Conservation (phyloP, 2,888 invertebrate genomes). For the Halictus quadricinctus region DNA sequence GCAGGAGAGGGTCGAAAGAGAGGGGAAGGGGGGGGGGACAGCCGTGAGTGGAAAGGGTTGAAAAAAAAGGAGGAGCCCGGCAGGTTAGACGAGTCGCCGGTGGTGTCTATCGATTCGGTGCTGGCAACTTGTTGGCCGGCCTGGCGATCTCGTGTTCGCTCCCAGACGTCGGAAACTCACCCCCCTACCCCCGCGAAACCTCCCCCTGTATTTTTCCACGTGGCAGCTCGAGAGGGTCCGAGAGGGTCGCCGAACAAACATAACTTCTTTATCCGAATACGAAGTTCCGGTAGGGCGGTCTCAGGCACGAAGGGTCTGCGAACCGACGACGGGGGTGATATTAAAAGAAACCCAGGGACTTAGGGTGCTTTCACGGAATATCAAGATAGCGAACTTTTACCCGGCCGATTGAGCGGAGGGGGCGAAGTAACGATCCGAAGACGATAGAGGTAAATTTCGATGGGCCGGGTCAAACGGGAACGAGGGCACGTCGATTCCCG, state of each 20-base stretch:
- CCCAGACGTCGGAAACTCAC: slow-evolving; percentile 7
- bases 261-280: slow-evolving; percentile 9
- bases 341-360: background rate
- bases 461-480: background rate
- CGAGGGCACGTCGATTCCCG: slow-evolving; percentile 34
- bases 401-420: background rate
- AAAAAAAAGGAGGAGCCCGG: background rate
- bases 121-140: slow-evolving; percentile 80
- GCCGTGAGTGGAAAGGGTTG: slow-evolving; percentile 26
- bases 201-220: slow-evolving; percentile 38
- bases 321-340: background rate
- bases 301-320: background rate
- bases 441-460: slow-evolving; percentile 18
- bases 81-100: slow-evolving; percentile 50
- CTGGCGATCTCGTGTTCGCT: slow-evolving; percentile 20
- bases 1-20: background rate
- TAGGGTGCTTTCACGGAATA: too few relatives aligned
- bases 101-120: slow-evolving; percentile 80
- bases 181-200: background rate
- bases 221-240: slow-evolving; percentile 15
- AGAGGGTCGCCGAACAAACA: slow-evolving; percentile 15
- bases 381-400: background rate
- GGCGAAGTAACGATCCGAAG: background rate
- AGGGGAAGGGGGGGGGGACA: background rate
- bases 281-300: background rate